Evolutionary conservation across 2,113 vertebrate species (phyloP).

Genomic region (Corythaeola cristata): DNA sequence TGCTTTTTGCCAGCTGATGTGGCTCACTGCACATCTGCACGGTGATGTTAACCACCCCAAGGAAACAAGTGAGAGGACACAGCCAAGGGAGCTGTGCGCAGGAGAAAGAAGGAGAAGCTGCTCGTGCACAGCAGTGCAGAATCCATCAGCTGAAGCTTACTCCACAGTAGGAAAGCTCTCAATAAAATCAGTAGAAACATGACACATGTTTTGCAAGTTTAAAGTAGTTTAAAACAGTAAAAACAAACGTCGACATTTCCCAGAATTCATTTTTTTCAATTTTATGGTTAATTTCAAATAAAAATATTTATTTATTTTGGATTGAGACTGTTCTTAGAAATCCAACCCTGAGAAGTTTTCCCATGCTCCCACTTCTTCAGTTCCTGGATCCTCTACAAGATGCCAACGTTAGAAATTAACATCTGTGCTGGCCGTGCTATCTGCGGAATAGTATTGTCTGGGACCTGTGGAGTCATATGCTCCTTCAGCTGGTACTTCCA

Average conservation of each 20-base stretch:
- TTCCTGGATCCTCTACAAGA: neutral
- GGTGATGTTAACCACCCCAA: neutral
- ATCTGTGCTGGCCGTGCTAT: neutral
- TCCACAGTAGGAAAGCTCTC: neutral
- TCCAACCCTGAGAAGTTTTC: neutral
- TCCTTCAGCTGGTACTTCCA: neutral
- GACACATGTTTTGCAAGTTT: neutral
- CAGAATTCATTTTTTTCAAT: neutral
- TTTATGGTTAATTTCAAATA: neutral
- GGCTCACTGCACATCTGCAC: neutral
- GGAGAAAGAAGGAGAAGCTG: neutral
- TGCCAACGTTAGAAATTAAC: neutral
- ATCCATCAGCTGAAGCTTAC: neutral
- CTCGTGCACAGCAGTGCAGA: neutral
- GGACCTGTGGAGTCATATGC: neutral
- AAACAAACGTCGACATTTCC: neutral
- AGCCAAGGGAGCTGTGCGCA: rapidly evolving
- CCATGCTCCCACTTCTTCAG: neutral
- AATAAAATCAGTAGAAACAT: neutral
- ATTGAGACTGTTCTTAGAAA: neutral
- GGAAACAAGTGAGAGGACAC: neutral
- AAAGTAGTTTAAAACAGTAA: neutral
- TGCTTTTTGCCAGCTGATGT: neutral
- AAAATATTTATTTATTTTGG: neutral
- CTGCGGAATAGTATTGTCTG: neutral